Evolutionary conservation across 2,888 invertebrate genomes (phyloP).

Genomic region (Amphipoea oculea): DNA sequence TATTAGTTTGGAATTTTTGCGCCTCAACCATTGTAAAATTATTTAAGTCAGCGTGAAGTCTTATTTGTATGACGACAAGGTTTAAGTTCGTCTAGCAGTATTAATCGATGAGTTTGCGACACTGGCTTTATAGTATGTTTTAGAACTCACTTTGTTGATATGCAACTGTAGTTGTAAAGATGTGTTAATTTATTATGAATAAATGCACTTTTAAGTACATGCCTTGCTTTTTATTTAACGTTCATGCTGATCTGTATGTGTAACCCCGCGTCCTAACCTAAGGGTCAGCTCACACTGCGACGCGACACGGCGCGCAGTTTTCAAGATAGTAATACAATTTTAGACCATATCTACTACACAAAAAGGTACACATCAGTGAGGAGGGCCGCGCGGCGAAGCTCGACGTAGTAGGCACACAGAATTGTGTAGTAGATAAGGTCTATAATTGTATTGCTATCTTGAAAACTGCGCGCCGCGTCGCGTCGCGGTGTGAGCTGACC

Average conservation of each 20-base stretch:
- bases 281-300: no score
- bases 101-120: constrained; percentile 47
- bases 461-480: no score
- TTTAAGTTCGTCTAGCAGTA: constrained; percentile 51
- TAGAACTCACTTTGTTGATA: constrained; percentile 66
- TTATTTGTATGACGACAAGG: constrained; percentile 8
- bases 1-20: not conserved
- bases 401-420: no score
- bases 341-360: no score
- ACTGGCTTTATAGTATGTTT: constrained; percentile 55
- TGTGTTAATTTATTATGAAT: constrained; percentile 72
- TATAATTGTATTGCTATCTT: no score
- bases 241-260: not conserved
- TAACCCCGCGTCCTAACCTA: not conserved
- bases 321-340: no score
- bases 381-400: no score
- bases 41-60: not conserved
- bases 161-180: constrained; percentile 62
- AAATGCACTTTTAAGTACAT: constrained; percentile 74
- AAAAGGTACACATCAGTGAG: no score
- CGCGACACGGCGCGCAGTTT: no score
- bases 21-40: not conserved
- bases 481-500: no score
- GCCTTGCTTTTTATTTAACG: constrained; percentile 42
- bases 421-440: no score